Percentiles rank a stretch among this genome's conserved stretches.
These are phyloP conservation scores for Lochmaea crataegi DNA, from an alignment of 2,888 invertebrate genomes.

Conservation along the genomic window DNA sequence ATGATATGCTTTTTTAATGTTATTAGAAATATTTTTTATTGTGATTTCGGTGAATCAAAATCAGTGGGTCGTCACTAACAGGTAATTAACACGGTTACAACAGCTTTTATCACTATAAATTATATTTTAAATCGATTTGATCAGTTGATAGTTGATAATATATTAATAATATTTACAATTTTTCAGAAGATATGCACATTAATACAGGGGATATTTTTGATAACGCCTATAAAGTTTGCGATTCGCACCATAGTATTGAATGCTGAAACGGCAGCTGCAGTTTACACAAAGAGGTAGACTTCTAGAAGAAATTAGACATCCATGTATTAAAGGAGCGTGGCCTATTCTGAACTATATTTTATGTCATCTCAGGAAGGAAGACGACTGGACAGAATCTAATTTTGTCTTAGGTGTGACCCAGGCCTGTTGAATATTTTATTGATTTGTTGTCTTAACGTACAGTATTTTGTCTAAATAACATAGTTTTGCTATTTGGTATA, in stretches of 20 bases:
- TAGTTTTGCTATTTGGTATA: too few species aligned
- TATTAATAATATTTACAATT: constrained; percentile 1
- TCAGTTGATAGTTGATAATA: background rate
- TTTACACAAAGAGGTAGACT: too few species aligned
- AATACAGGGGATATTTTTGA: background rate
- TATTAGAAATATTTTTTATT: background rate
- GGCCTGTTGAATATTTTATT: too few species aligned
- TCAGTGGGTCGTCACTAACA: background rate
- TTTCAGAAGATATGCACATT: background rate
- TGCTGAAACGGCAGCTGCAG: background rate
- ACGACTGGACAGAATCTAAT: too few species aligned
- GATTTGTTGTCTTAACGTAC: too few species aligned
- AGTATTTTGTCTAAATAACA: too few species aligned
- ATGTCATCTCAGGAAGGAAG: too few species aligned
- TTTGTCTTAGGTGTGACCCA: too few species aligned
- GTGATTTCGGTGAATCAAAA: constrained; percentile 1
- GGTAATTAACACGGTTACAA: background rate
- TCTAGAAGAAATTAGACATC: too few species aligned
- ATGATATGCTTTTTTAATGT: background rate
- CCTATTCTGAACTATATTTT: too few species aligned
- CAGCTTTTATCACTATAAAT: background rate
- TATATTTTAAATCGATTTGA: background rate
- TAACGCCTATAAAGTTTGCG: background rate
- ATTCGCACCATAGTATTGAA: background rate
- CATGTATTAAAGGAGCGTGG: too few species aligned